Base-by-base conservation (phyloP, 2,797 vertebrate genomes). In the Tapirus indicus region DNA sequence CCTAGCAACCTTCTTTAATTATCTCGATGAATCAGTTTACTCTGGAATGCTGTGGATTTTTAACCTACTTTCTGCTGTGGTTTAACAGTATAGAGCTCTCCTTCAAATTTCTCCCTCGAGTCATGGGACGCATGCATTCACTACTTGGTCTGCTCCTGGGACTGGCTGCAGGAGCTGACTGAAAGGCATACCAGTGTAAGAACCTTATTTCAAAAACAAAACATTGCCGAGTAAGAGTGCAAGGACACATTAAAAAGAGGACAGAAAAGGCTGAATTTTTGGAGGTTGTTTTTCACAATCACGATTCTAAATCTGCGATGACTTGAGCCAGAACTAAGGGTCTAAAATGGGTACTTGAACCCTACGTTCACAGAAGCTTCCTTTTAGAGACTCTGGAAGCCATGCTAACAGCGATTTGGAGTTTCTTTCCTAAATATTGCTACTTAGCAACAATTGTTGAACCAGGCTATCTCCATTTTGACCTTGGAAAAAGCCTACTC, bases 401-500 rank as follows among this genome's bases (percentile, higher is more conserved):
- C 41, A n/a, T 2, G 29, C 12, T 38, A 54, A 60, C 27, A 49
- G 35, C 1, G 13, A 80, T 29, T 27, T 49, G 80, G 71, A 11
- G n/a, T 75, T 93, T 97, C 88, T 80, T 66, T 44, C 17, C 71
- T 91, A 89, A 78, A 66, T n/a, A 32, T 8, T 54, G 38, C 18
- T 95, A 32, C 86, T 90, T 54, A 29, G 35, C 47, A 93, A 77
- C 66, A 78, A 58, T 1, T 41, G 11, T 11, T 84, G 74, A 74
- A 25, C 6, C 12, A 60, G 38, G 54, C 68, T 78, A 47, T 56
- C 87, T 95, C 35, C 41, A 29, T 87, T 94, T 38, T 69, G 82
- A 96, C 97, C 92, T 97, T 97, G 93, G 77, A 83, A 35, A 97
- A 96, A 3, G 49, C 83, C 97, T 97, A 69, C 75, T 97, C 77